These are phyloP conservation scores for Andrena marginata DNA, from an alignment of 2,888 invertebrate genomes.

Conservation along the genomic window DNA sequence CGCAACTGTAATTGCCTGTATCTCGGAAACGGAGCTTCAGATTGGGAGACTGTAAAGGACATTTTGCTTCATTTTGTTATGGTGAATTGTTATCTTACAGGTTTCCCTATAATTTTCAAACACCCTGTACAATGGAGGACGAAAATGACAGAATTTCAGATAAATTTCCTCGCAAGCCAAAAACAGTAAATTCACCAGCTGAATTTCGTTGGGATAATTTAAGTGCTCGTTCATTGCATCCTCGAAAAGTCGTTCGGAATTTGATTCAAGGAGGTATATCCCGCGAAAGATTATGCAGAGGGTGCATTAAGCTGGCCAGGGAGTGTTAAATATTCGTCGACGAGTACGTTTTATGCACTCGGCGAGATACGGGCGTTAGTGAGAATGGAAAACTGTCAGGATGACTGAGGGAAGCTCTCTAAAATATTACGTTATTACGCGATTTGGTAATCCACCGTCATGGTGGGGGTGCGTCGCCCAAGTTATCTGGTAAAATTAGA, in stretches of 20 bases:
- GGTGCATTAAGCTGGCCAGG: not conserved
- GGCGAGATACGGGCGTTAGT: constrained; percentile 2
- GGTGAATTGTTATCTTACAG: not conserved
- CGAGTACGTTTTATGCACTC: constrained; percentile 1
- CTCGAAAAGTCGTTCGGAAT: not conserved
- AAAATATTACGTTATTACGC: constrained; percentile 56
- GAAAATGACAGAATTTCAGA: too few relatives aligned
- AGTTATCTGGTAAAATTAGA: constrained; percentile 40
- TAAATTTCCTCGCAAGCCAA: too few relatives aligned
- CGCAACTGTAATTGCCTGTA: not conserved
- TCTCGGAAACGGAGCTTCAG: not conserved
- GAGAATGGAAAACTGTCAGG: constrained; percentile 44
- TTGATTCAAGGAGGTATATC: not conserved
- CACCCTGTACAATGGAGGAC: too few relatives aligned
- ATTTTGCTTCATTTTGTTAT: not conserved
- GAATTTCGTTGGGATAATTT: too few relatives aligned
- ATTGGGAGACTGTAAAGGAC: not conserved
- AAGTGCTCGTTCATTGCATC: not conserved
- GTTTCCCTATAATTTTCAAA: not conserved
- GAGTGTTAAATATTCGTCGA: constrained; percentile 14
- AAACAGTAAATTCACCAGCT: too few relatives aligned
- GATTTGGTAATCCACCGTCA: constrained; percentile 39
- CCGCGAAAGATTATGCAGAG: not conserved
- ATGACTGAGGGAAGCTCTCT: constrained; percentile 19
- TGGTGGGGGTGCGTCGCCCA: constrained; percentile 15